phyloP scores from a whole-genome alignment of 2,888 invertebrate genomes.

The Gandaritis pyraliata region DNA sequence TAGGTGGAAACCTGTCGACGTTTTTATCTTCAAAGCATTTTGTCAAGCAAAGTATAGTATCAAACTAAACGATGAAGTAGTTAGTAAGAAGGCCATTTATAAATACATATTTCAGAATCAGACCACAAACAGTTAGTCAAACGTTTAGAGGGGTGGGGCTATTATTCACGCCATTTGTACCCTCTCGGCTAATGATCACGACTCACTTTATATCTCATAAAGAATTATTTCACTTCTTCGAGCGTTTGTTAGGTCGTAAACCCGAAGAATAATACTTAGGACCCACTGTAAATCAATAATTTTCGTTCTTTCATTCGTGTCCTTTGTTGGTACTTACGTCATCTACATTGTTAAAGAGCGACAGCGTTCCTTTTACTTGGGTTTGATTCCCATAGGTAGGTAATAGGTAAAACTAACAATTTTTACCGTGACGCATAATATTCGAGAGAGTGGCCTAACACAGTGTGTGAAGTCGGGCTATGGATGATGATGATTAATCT shows the following conservation, averaged over 20 bases:
- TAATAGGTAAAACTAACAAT: too few species aligned
- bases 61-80: slow-evolving; percentile 26
- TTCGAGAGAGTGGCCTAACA: too few species aligned
- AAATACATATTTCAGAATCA: slow-evolving; percentile 39
- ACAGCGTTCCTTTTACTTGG: too few species aligned
- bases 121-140: slow-evolving; percentile 54
- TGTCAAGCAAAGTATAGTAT: background rate
- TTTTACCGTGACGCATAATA: too few species aligned
- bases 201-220: slow-evolving; percentile 51
- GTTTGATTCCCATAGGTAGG: too few species aligned
- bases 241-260: slow-evolving; percentile 9
- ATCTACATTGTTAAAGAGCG: too few species aligned
- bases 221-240: slow-evolving; percentile 44
- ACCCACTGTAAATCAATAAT: slow-evolving; percentile 2
- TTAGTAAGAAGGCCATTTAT: slow-evolving; percentile 24
- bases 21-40: background rate
- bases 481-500: too few species aligned
- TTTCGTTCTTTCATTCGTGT: background rate
- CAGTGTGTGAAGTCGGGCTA: too few species aligned
- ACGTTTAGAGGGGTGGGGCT: slow-evolving; percentile 54
- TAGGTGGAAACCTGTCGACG: too few species aligned
- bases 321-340: too few species aligned
- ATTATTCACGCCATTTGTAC: slow-evolving; percentile 66
- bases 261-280: slow-evolving; percentile 3
- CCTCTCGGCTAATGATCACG: slow-evolving; percentile 49